phyloP scores from a whole-genome alignment of 1,140 invertebrate species.

The Adelges cooleyi region DNA sequence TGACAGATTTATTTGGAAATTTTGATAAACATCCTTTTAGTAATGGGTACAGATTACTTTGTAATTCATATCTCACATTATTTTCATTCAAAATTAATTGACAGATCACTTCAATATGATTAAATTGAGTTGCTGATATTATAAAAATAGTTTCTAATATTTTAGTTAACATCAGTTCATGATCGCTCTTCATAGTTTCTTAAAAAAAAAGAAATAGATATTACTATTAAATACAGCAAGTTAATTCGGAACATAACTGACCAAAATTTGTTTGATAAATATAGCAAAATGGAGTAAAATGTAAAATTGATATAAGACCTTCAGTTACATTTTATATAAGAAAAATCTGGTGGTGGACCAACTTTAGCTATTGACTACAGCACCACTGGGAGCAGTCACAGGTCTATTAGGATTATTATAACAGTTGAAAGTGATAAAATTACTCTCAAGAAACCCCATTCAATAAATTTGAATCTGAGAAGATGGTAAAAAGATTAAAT shows the following conservation, averaged over 20 bases:
- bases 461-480: no score
- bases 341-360: no score
- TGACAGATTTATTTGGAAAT: neutral
- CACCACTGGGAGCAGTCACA: no score
- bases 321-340: no score
- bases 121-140: neutral
- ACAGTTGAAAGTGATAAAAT: no score
- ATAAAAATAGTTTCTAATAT: neutral
- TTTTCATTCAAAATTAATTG: constrained; percentile 5
- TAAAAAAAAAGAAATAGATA: neutral
- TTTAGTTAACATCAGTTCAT: neutral
- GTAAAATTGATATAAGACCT: no score
- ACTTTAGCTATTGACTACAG: no score
- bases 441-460: no score
- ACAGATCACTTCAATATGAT: neutral
- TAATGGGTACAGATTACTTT: neutral
- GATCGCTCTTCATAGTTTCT: neutral
- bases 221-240: neutral
- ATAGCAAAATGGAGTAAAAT: no score
- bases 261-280: neutral
- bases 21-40: constrained; percentile 2
- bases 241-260: no score
- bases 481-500: no score
- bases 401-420: no score
- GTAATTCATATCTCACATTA: neutral